Conservation (phyloP, 2,888 invertebrate species). For the Euplagia quadripunctaria region DNA sequence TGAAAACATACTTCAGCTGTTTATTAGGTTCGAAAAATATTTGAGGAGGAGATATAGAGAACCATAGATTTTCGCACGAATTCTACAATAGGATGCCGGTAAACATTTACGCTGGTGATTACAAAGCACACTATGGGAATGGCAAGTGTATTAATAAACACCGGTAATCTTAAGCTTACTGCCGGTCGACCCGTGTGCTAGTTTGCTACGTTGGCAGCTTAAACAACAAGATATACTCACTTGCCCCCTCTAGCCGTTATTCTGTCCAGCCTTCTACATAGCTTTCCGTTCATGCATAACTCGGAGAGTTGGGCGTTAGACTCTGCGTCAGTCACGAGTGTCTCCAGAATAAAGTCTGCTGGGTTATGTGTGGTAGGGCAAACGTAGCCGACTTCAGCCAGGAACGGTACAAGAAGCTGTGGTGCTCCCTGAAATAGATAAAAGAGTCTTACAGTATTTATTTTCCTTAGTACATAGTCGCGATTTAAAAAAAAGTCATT, state of each 20-base stretch:
- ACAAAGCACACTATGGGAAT: neutral
- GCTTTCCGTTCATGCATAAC: conserved; percentile 78
- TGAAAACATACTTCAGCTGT: too few species aligned
- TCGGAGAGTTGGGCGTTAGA: conserved; percentile 74
- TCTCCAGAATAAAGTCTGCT: conserved; percentile 90
- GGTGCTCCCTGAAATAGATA: conserved; percentile 89
- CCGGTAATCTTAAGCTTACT: too few species aligned
- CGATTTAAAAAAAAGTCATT: neutral
- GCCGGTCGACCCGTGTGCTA: neutral
- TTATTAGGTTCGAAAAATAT: too few species aligned
- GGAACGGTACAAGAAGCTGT: conserved; percentile 90
- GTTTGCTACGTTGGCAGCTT: neutral
- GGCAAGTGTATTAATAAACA: too few species aligned
- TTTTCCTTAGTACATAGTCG: neutral
- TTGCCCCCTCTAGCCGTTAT: conserved; percentile 72
- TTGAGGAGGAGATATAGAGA: too few species aligned
- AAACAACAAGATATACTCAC: conserved; percentile 53
- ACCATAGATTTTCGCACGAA: too few species aligned
- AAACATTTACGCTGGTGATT: neutral
- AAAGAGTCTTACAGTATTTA: neutral
- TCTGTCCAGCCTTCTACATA: conserved; percentile 73
- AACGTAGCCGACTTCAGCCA: conserved; percentile 88
- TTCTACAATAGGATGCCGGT: neutral
- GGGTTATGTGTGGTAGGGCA: conserved; percentile 94
- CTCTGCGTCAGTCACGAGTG: conserved; percentile 65